These are phyloP conservation scores for Hapalemur alaotrensis DNA, from an alignment of 2,797 vertebrate genomes.

Conservation along the genomic window DNA sequence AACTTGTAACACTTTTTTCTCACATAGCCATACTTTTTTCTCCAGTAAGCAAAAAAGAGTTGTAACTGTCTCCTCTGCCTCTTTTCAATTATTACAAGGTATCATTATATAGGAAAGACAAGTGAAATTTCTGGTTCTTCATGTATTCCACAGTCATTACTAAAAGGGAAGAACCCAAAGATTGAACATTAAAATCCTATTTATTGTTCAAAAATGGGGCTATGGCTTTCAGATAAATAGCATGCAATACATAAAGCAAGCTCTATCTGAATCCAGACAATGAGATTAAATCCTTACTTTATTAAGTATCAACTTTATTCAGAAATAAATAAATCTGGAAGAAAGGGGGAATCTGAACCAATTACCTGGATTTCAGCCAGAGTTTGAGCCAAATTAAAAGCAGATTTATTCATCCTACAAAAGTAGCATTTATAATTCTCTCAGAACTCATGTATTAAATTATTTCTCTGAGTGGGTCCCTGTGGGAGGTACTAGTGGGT, in stretches of 20 bases:
- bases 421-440: constrained; percentile 53
- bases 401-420: constrained; percentile 50
- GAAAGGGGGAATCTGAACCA: constrained; percentile 33
- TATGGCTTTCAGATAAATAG: neutral
- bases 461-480: neutral
- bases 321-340: constrained; percentile 13
- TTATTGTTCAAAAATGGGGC: neutral
- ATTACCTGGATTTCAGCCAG: constrained; percentile 26
- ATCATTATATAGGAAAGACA: neutral
- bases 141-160: neutral
- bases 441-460: neutral
- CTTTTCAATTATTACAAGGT: constrained; percentile 32
- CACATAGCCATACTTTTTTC: neutral
- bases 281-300: constrained; percentile 19
- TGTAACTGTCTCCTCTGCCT: neutral
- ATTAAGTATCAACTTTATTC: neutral
- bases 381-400: constrained; percentile 55
- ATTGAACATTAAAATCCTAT: neutral
- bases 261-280: neutral
- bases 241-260: neutral
- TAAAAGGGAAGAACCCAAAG: neutral
- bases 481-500: rapidly evolving
- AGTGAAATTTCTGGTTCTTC: neutral
- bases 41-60: constrained; percentile 3
- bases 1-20: neutral